A percentile compares a stretch with the other conserved stretches of the same genome.
These are phyloP conservation scores for Picathartes gymnocephalus DNA, from an alignment of 2,113 vertebrate genomes.

Conservation along the genomic window DNA sequence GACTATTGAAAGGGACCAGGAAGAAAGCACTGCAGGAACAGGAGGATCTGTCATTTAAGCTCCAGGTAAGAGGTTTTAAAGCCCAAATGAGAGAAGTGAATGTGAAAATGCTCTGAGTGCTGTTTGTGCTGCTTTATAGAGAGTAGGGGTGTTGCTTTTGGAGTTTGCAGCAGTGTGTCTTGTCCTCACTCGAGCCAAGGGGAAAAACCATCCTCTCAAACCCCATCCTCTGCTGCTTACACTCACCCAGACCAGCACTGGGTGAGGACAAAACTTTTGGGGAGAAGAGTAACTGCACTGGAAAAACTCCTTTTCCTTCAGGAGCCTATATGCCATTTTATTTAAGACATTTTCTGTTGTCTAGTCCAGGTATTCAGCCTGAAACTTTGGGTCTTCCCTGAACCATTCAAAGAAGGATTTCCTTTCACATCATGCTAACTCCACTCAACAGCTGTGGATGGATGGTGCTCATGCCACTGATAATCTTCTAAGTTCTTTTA, in stretches of 20 bases:
- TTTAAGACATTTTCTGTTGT: background rate
- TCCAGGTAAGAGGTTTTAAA: background rate
- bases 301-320: background rate
- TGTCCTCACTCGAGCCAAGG: background rate
- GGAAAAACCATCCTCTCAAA: background rate
- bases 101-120: background rate
- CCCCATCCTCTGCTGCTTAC: background rate
- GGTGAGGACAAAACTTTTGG: background rate
- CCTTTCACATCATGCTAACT: background rate
- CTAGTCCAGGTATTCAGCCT: background rate
- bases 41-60: conserved; percentile 5
- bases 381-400: background rate
- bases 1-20: conserved; percentile 23
- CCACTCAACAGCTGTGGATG: background rate
- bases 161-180: background rate
- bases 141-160: background rate
- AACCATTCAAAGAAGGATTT: background rate
- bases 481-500: background rate
- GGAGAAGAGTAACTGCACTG: background rate
- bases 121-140: background rate
- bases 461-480: background rate
- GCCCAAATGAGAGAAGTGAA: background rate
- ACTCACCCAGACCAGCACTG: background rate
- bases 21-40: background rate
- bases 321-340: background rate